A percentile compares a stretch with the other conserved stretches of the same genome.
Evolutionary conservation across 2,113 vertebrate genomes (phyloP).

Genomic region (Xiphophorus couchianus): DNA sequence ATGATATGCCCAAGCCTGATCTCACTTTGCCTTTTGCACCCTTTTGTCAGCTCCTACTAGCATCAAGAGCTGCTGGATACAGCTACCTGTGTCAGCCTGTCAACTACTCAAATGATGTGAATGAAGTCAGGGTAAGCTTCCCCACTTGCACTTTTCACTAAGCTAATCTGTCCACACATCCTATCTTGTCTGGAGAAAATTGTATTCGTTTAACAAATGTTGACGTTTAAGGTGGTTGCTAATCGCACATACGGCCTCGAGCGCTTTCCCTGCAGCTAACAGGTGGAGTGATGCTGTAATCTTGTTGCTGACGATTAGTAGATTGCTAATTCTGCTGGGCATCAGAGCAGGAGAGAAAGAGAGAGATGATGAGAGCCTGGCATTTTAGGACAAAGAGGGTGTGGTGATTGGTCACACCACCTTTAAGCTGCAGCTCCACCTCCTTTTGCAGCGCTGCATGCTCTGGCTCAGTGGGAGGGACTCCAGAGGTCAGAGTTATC

Average conservation of each 20-base stretch:
- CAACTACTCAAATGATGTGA: slow-evolving; percentile 92
- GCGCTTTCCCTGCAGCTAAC: not conserved
- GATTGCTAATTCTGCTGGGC: slow-evolving; percentile 5
- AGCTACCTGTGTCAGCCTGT: slow-evolving; percentile 97
- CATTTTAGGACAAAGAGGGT: slow-evolving; percentile 36
- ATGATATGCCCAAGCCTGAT: slow-evolving; percentile 2
- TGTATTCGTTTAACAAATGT: not conserved
- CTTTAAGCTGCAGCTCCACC: slow-evolving; percentile 25
- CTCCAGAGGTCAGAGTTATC: slow-evolving; percentile 25
- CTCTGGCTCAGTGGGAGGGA: slow-evolving; percentile 27
- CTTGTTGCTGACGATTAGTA: slow-evolving; percentile 9
- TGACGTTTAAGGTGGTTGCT: not conserved
- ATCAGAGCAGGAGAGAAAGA: not conserved
- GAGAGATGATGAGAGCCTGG: slow-evolving; percentile 4
- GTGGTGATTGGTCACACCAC: slow-evolving; percentile 52
- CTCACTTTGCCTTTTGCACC: slow-evolving; percentile 16
- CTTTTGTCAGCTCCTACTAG: slow-evolving; percentile 88
- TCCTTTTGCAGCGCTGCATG: slow-evolving; percentile 15
- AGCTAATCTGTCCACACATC: not conserved
- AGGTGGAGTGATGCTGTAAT: slow-evolving; percentile 23
- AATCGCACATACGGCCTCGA: not conserved
- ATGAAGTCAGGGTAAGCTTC: slow-evolving; percentile 95
- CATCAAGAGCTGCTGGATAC: slow-evolving; percentile 92
- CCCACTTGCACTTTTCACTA: not conserved
- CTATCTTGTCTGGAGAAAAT: not conserved